Conservation (phyloP, 1,140 invertebrate genomes). For the Tribolium madens region DNA sequence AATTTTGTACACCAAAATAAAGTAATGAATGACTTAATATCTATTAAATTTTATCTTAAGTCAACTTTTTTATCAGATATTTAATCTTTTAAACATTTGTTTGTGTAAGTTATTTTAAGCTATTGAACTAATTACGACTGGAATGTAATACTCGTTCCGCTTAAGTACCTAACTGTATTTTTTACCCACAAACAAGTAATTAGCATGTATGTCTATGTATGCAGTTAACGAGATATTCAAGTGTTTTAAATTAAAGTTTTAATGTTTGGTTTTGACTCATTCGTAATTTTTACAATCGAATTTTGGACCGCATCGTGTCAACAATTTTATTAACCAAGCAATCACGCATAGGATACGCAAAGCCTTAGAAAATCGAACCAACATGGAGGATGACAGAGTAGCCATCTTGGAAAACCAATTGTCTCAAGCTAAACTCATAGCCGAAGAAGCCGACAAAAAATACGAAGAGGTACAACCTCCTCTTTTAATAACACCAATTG, state of each 20-base stretch:
- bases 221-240: not conserved
- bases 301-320: not conserved
- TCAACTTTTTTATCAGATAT: not conserved
- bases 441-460: slow-evolving; percentile 99
- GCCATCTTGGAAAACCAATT: slow-evolving; percentile 94
- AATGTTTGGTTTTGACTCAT: not conserved
- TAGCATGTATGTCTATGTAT: not conserved
- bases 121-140: not conserved
- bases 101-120: not conserved
- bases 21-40: too few species aligned
- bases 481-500: not conserved
- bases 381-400: slow-evolving; percentile 98
- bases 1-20: too few species aligned
- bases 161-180: not conserved
- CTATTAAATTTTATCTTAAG: not conserved
- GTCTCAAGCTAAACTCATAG: slow-evolving; percentile 96
- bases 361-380: slow-evolving; percentile 97
- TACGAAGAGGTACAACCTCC: slow-evolving; percentile 91
- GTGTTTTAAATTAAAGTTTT: not conserved
- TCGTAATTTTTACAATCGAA: slow-evolving; percentile 22
- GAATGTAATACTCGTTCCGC: not conserved
- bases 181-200: not conserved
- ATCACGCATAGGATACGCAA: slow-evolving; percentile 89
- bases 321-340: slow-evolving; percentile 20
- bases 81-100: not conserved